Evolutionary conservation across 1,140 invertebrate species (phyloP).

Genomic region (Holotrichia oblita): DNA sequence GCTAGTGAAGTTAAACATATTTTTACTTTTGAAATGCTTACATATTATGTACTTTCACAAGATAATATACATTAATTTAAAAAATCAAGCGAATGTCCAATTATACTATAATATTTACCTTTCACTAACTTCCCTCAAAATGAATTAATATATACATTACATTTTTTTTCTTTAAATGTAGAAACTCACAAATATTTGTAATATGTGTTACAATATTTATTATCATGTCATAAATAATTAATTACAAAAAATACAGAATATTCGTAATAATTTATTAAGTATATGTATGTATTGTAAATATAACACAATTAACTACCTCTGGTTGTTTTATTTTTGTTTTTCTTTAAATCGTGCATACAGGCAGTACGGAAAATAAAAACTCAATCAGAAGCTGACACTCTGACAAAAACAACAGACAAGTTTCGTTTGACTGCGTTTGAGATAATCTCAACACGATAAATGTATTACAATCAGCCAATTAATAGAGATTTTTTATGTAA

Average conservation of each 20-base stretch:
- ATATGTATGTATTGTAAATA: slow-evolving; percentile 49
- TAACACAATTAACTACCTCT: slow-evolving; percentile 51
- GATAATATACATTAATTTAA: too few species aligned
- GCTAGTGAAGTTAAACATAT: too few species aligned
- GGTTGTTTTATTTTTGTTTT: slow-evolving; percentile 39
- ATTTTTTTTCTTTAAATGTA: not conserved
- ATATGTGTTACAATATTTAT: not conserved
- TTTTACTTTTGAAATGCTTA: too few species aligned
- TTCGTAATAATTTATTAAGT: slow-evolving; percentile 55
- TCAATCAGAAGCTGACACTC: not conserved
- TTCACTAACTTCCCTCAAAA: too few species aligned
- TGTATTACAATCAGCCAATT: slow-evolving; percentile 29
- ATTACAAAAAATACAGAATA: slow-evolving; percentile 42
- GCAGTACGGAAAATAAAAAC: slow-evolving; percentile 48
- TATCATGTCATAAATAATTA: slow-evolving; percentile 17
- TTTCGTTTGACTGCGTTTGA: slow-evolving; percentile 4
- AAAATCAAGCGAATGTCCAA: too few species aligned
- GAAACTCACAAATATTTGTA: not conserved
- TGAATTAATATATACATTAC: not conserved
- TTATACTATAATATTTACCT: too few species aligned
- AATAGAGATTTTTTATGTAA: not conserved
- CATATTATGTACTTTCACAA: too few species aligned
- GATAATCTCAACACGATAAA: slow-evolving; percentile 15
- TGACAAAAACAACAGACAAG: slow-evolving; percentile 22
- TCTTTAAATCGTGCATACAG: slow-evolving; percentile 41